Percentiles rank a stretch among this genome's conserved stretches.
Evolutionary conservation across 37 sponge, comb jelly and placozoan species (phyloP).

Genomic region (Beroe ovata): DNA sequence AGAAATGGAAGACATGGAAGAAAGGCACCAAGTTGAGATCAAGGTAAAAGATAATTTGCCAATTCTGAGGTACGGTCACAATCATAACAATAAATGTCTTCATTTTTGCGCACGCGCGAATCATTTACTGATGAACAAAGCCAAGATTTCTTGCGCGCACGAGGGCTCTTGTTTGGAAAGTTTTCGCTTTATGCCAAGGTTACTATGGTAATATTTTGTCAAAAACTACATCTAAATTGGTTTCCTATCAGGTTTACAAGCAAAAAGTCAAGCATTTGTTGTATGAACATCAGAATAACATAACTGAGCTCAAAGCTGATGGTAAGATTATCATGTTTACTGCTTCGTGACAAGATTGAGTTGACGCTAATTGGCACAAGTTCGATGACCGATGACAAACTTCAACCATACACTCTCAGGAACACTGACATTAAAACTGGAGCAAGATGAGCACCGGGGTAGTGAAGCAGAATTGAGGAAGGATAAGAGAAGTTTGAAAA

Average conservation of each 20-base stretch:
- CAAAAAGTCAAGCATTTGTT: slow-evolving; percentile 99
- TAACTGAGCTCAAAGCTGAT: slow-evolving; percentile 89
- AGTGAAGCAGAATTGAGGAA: slow-evolving; percentile 71
- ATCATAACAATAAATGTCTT: background rate
- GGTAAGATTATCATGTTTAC: background rate
- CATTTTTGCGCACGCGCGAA: slow-evolving; percentile 15
- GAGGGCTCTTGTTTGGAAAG: background rate
- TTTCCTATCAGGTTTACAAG: slow-evolving; percentile 85
- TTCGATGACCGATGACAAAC: background rate
- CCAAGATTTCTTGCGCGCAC: background rate
- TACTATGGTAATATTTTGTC: background rate
- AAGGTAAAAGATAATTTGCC: slow-evolving; percentile 82
- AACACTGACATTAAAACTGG: slow-evolving; percentile 82
- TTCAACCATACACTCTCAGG: slow-evolving; percentile 68
- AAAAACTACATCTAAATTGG: background rate
- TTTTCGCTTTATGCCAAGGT: background rate
- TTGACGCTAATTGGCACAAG: no score
- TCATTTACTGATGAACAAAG: background rate
- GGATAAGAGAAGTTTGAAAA: slow-evolving; percentile 87
- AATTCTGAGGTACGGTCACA: no score
- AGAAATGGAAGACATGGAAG: slow-evolving; percentile 92
- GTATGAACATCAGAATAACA: slow-evolving; percentile 96
- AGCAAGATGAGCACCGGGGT: slow-evolving; percentile 80
- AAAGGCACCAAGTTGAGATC: slow-evolving; percentile 97
- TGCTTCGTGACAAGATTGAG: no score